A percentile compares a stretch with the other conserved stretches of the same genome.
Conservation (phyloP, 2,888 invertebrate species). For the Pseudococcus jackbeardsleyi region DNA sequence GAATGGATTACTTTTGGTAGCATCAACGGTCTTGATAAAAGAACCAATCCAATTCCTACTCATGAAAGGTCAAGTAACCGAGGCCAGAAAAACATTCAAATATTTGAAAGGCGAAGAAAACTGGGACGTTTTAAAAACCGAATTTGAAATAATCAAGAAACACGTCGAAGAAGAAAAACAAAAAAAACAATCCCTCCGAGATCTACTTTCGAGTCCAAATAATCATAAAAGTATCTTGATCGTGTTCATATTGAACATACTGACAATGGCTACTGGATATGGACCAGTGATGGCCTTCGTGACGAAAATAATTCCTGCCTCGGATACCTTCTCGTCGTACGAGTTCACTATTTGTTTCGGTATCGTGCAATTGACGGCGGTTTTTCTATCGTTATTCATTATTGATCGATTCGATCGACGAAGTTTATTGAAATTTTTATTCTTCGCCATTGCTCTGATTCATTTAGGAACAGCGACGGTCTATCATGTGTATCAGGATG, state of each 20-base stretch:
- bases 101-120: slow-evolving; percentile 10
- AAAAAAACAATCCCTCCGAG: slow-evolving; percentile 57
- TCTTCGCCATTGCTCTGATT: slow-evolving; percentile 66
- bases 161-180: slow-evolving; percentile 53
- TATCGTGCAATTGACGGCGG: slow-evolving; percentile 66
- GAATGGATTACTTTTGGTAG: slow-evolving; percentile 65
- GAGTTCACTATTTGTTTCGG: slow-evolving; percentile 67
- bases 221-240: slow-evolving; percentile 66
- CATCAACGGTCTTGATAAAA: slow-evolving; percentile 65
- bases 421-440: slow-evolving; percentile 66
- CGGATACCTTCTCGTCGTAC: slow-evolving; percentile 66
- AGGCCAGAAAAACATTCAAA: neutral
- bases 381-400: slow-evolving; percentile 66
- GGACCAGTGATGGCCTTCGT: slow-evolving; percentile 67
- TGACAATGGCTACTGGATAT: slow-evolving; percentile 67
- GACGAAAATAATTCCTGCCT: slow-evolving; percentile 66
- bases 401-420: slow-evolving; percentile 67
- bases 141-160: slow-evolving; percentile 40
- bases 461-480: slow-evolving; percentile 66
- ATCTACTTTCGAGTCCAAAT: slow-evolving; percentile 53
- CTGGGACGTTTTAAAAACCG: neutral
- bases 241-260: slow-evolving; percentile 66
- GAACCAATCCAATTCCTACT: slow-evolving; percentile 67
- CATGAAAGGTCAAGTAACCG: slow-evolving; percentile 12
- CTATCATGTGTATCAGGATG: neutral